These are phyloP conservation scores for Drosophila albomicans DNA, from an alignment of 1,140 invertebrate species.

Conservation along the genomic window DNA sequence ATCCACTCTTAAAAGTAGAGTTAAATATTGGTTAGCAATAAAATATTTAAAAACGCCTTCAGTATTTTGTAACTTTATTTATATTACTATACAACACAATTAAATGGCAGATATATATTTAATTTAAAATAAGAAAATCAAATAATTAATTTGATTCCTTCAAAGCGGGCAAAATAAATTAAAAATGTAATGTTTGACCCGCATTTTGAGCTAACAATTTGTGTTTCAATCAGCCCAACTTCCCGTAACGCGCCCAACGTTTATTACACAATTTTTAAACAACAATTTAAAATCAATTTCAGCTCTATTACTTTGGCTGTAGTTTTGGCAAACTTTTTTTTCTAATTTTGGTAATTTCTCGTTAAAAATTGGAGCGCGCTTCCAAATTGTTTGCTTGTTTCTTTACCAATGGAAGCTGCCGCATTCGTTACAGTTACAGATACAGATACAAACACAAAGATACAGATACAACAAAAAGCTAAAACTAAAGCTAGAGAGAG, in stretches of 20 bases:
- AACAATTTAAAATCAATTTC: constrained; percentile 71
- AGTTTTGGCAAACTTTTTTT: constrained; percentile 58
- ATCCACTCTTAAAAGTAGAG: too few relatives aligned
- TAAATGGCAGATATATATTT: neutral
- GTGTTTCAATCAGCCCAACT: neutral
- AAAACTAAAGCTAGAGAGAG: neutral
- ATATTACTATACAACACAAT: too few relatives aligned
- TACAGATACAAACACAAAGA: neutral
- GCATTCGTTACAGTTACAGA: constrained; percentile 43
- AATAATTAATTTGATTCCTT: neutral
- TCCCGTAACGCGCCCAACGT: constrained; percentile 1
- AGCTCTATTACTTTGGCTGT: constrained; percentile 59
- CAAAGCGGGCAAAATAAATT: neutral
- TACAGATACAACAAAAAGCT: constrained; percentile 15
- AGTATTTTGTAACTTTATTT: too few relatives aligned
- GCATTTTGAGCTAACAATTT: constrained; percentile 1
- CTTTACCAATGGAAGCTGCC: constrained; percentile 62
- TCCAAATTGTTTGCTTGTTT: constrained; percentile 47
- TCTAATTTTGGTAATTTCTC: constrained; percentile 64
- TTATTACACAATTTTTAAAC: constrained; percentile 53
- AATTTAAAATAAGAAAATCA: neutral
- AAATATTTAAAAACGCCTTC: too few relatives aligned
- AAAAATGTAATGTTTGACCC: neutral
- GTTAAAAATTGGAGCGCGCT: constrained; percentile 63
- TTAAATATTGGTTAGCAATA: too few relatives aligned